These are phyloP conservation scores for Junonia oenone DNA, from an alignment of 2,888 invertebrate species.

Conservation along the genomic window DNA sequence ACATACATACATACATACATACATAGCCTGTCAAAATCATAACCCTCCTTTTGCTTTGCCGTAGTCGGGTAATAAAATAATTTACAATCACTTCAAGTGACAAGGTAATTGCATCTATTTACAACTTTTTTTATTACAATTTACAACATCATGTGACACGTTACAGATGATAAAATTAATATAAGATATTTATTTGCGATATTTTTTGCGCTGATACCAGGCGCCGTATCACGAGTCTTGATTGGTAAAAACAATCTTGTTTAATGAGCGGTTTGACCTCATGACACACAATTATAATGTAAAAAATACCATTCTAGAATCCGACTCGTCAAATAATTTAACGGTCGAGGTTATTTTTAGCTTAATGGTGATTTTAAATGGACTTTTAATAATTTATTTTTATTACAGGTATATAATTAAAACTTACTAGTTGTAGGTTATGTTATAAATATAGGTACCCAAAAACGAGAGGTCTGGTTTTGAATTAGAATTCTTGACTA, in stretches of 20 bases:
- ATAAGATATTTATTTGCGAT: neutral
- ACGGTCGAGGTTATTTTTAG: slow-evolving; percentile 5
- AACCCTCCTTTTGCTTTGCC: too few species aligned
- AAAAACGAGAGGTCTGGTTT: too few species aligned
- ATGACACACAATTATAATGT: neutral
- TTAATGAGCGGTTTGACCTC: slow-evolving; percentile 7
- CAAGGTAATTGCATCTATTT: neutral
- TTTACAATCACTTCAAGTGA: neutral
- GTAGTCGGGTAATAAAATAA: too few species aligned
- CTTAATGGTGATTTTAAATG: neutral
- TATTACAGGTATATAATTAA: too few species aligned
- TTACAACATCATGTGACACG: neutral
- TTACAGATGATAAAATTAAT: neutral
- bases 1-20: too few species aligned
- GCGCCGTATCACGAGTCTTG: neutral
- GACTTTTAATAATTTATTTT: neutral
- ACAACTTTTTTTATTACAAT: too few species aligned
- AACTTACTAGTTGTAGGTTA: too few species aligned
- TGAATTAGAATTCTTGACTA: too few species aligned
- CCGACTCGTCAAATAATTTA: neutral
- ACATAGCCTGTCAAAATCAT: too few species aligned
- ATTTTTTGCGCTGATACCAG: neutral
- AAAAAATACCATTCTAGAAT: neutral
- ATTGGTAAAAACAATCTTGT: slow-evolving; percentile 4
- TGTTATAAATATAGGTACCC: neutral